Percentiles rank a stretch among this genome's conserved stretches.
phyloP scores from a whole-genome alignment of 2,888 invertebrate genomes.

The Mesorhabditis belari region DNA sequence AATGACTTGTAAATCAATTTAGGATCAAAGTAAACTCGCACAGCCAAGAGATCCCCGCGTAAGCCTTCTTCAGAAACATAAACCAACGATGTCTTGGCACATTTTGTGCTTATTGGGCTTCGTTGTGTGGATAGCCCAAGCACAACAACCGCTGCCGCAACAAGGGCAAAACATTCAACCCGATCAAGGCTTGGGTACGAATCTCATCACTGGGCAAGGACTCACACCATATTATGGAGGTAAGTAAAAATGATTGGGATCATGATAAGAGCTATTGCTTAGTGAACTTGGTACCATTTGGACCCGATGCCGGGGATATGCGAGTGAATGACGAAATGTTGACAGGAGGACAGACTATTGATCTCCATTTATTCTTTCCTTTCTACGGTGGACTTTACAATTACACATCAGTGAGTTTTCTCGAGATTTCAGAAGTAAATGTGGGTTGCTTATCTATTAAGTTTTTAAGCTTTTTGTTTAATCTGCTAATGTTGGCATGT shows the following conservation, averaged over 20 bases:
- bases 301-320: constrained; percentile 48
- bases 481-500: too few relatives aligned
- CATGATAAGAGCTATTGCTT: background rate
- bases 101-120: background rate
- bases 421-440: background rate
- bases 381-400: constrained; percentile 51
- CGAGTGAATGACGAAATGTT: constrained; percentile 48
- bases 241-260: background rate
- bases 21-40: too few relatives aligned
- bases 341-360: constrained; percentile 50
- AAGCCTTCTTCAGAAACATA: too few relatives aligned
- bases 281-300: constrained; percentile 48
- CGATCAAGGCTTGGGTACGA: constrained; percentile 6
- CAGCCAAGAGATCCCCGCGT: too few relatives aligned
- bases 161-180: background rate
- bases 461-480: too few relatives aligned
- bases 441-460: background rate
- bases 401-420: constrained; percentile 43
- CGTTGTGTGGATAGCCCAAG: background rate
- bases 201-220: constrained; percentile 45
- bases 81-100: background rate
- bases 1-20: too few relatives aligned
- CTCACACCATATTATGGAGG: constrained; percentile 46
- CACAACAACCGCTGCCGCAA: background rate
- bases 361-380: constrained; percentile 49